Evolutionary conservation across 2,113 vertebrate genomes (phyloP).

Genomic region (human): DNA sequence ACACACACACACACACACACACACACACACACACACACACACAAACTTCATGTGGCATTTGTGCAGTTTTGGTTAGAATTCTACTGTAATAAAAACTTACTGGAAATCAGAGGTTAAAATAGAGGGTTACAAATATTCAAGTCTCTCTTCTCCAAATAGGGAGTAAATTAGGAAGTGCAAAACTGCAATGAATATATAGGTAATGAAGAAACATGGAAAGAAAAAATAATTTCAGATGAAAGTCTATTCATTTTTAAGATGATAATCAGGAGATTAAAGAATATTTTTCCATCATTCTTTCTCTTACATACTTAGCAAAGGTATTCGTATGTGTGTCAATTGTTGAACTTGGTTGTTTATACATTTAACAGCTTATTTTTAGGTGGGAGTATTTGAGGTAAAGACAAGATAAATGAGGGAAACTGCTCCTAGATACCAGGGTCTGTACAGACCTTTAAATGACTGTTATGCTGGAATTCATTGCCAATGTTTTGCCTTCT

Average conservation of each 20-base stretch:
- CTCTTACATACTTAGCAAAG: neutral
- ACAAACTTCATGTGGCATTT: neutral
- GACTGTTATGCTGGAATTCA: neutral
- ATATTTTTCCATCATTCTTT: neutral
- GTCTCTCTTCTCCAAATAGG: neutral
- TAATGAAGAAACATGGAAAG: neutral
- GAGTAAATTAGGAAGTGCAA: neutral
- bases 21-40: no score
- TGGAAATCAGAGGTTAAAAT: neutral
- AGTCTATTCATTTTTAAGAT: neutral
- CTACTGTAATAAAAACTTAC: neutral
- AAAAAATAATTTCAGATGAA: neutral
- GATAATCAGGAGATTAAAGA: neutral
- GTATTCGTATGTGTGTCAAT: fast-evolving
- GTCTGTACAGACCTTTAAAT: neutral
- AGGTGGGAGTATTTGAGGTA: neutral
- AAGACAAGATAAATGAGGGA: neutral
- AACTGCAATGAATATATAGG: neutral
- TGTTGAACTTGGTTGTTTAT: neutral
- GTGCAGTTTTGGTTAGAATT: neutral
- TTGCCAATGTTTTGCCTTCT: neutral
- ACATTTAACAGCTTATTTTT: neutral
- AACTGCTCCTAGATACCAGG: neutral
- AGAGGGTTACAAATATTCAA: neutral
- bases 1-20: no score